phyloP scores from a whole-genome alignment of 2,888 invertebrate genomes.

The Atrina japonica region DNA sequence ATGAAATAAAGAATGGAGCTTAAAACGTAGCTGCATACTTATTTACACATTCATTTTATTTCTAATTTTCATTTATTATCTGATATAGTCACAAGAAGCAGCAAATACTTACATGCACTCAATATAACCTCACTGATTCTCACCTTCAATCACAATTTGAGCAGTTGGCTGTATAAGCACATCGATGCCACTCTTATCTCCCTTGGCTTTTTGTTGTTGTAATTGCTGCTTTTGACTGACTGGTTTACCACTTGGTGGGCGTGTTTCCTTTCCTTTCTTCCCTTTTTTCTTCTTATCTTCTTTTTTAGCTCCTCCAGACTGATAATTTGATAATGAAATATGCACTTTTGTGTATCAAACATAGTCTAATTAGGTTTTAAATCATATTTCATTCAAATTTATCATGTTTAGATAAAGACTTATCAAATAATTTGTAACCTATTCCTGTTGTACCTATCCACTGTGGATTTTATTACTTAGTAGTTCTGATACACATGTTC shows the following conservation, averaged over 20 bases:
- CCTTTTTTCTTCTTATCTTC: slow-evolving; percentile 75
- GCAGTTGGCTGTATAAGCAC: slow-evolving; percentile 53
- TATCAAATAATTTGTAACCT: background rate
- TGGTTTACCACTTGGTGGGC: slow-evolving; percentile 44
- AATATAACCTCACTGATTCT: no score
- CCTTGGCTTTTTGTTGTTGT: slow-evolving; percentile 40
- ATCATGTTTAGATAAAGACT: background rate
- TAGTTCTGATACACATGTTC: no score
- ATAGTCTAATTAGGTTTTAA: background rate
- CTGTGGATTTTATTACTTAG: no score
- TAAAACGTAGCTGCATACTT: no score
- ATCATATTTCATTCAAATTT: background rate
- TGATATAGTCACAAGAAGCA: no score
- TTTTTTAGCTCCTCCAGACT: slow-evolving; percentile 77
- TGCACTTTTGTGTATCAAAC: background rate
- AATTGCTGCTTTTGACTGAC: slow-evolving; percentile 34
- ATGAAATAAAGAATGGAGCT: no score
- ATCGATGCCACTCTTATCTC: slow-evolving; percentile 39
- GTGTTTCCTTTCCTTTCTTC: slow-evolving; percentile 58
- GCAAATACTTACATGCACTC: no score
- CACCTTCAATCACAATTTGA: slow-evolving; percentile 47
- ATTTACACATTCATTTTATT: no score
- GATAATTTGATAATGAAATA: slow-evolving; percentile 20
- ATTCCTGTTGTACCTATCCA: no score
- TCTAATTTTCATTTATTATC: no score